These are phyloP conservation scores for Diorhabda carinulata DNA, from an alignment of 1,140 invertebrate genomes.

Conservation along the genomic window DNA sequence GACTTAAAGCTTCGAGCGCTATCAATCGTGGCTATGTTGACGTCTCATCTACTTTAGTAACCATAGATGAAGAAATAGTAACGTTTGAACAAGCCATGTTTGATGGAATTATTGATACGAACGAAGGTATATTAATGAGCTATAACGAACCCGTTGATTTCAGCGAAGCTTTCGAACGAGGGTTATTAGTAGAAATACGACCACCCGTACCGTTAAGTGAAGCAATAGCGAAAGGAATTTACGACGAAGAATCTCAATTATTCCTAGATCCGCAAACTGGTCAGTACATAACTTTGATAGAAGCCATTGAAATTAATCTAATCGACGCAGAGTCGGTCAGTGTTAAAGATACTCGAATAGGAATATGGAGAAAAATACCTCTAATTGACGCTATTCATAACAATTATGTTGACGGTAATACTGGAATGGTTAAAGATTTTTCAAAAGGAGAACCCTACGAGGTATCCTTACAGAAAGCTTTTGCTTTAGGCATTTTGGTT, in stretches of 20 bases:
- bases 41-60: constrained; percentile 73
- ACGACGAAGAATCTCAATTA: constrained; percentile 66
- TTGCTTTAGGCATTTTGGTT: constrained; percentile 73
- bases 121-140: constrained; percentile 63
- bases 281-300: constrained; percentile 66
- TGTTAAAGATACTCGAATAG: constrained; percentile 75
- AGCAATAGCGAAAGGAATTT: constrained; percentile 77
- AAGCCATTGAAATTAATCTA: constrained; percentile 70
- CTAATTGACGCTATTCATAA: constrained; percentile 70
- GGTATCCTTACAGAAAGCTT: constrained; percentile 74
- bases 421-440: constrained; percentile 68
- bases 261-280: constrained; percentile 79
- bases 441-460: constrained; percentile 59
- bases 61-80: constrained; percentile 66
- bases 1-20: constrained; percentile 63
- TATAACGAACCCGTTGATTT: constrained; percentile 71
- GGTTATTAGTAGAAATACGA: constrained; percentile 75
- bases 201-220: constrained; percentile 79
- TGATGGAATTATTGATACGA: constrained; percentile 72
- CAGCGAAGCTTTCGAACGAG: constrained; percentile 79
- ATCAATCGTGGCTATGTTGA: constrained; percentile 69
- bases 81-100: constrained; percentile 80
- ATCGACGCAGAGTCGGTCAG: constrained; percentile 80
- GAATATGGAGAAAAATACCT: constrained; percentile 69
- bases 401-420: constrained; percentile 70